phyloP scores from a whole-genome alignment of 1,140 invertebrate species.

The Dendrolimus kikuchii region DNA sequence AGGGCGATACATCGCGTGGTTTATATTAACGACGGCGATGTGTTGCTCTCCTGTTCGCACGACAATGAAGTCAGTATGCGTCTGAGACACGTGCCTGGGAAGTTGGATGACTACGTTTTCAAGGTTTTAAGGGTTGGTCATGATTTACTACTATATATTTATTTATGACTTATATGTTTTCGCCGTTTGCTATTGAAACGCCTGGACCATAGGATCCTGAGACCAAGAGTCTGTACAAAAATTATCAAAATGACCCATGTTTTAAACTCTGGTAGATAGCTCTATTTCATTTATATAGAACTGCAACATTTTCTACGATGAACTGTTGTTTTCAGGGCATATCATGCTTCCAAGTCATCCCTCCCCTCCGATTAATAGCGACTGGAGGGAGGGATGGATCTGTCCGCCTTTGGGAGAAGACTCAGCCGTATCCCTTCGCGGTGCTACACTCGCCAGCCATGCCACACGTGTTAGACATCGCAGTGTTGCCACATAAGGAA shows the following conservation, averaged over 20 bases:
- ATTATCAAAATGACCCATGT: no score
- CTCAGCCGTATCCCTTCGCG: slow-evolving; percentile 38
- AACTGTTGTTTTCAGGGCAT: slow-evolving; percentile 52
- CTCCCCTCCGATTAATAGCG: slow-evolving; percentile 53
- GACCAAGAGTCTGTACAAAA: no score
- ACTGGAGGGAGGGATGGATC: slow-evolving; percentile 64
- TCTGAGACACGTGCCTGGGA: slow-evolving; percentile 49
- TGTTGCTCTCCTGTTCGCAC: slow-evolving; percentile 68
- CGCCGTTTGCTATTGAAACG: no score
- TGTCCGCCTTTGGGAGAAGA: slow-evolving; percentile 68
- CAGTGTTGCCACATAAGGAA: slow-evolving; percentile 48
- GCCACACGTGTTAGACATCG: slow-evolving; percentile 57
- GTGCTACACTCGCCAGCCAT: slow-evolving; percentile 29
- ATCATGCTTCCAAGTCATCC: slow-evolving; percentile 64
- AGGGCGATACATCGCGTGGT: slow-evolving; percentile 50
- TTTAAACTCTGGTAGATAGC: no score
- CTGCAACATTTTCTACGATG: no score
- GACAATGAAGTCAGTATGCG: slow-evolving; percentile 59
- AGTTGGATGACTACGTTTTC: slow-evolving; percentile 64
- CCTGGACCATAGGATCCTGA: no score
- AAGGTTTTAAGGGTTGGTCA: slow-evolving; percentile 60
- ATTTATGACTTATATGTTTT: no score
- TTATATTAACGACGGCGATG: slow-evolving; percentile 48
- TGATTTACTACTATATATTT: no score
- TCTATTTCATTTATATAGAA: no score